Conservation (phyloP, 2,888 invertebrate species). For the Aquatica leii region DNA sequence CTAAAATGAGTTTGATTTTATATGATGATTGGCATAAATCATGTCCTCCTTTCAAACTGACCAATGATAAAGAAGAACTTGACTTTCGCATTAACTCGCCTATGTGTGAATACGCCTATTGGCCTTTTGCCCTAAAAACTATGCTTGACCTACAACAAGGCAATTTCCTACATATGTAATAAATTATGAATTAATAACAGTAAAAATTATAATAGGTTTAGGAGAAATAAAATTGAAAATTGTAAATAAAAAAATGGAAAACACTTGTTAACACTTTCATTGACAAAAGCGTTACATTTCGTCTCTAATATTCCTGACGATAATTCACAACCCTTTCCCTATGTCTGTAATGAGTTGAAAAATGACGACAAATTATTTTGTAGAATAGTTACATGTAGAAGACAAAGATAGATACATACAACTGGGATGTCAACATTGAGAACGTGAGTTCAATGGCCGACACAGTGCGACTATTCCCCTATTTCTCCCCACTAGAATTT, state of each 20-base stretch:
- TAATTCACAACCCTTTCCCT: constrained; percentile 17
- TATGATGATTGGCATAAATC: constrained; percentile 41
- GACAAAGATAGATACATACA: constrained; percentile 43
- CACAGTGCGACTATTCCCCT: constrained; percentile 56
- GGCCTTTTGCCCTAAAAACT: constrained; percentile 59
- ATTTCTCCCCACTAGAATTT: constrained; percentile 39
- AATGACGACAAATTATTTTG: constrained; percentile 17
- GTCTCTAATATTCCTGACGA: constrained; percentile 11
- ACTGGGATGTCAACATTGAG: constrained; percentile 58
- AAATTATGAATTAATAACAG: constrained; percentile 18
- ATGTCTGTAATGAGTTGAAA: constrained; percentile 36
- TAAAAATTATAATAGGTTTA: too few relatives aligned
- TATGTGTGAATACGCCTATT: constrained; percentile 46
- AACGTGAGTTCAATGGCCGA: constrained; percentile 58
- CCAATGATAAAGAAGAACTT: constrained; percentile 41
- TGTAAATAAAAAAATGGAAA: background rate
- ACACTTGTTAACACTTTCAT: constrained; percentile 32
- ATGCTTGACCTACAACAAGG: constrained; percentile 44
- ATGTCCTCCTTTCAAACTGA: constrained; percentile 44
- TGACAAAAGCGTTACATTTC: constrained; percentile 26
- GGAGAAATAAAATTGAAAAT: background rate
- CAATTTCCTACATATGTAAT: constrained; percentile 29
- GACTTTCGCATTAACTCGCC: constrained; percentile 43
- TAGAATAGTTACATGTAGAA: constrained; percentile 9
- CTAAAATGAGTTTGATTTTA: constrained; percentile 21